These are phyloP conservation scores for Pangasius mekongensis DNA, from an alignment of 2,797 vertebrate genomes.

Conservation along the genomic window DNA sequence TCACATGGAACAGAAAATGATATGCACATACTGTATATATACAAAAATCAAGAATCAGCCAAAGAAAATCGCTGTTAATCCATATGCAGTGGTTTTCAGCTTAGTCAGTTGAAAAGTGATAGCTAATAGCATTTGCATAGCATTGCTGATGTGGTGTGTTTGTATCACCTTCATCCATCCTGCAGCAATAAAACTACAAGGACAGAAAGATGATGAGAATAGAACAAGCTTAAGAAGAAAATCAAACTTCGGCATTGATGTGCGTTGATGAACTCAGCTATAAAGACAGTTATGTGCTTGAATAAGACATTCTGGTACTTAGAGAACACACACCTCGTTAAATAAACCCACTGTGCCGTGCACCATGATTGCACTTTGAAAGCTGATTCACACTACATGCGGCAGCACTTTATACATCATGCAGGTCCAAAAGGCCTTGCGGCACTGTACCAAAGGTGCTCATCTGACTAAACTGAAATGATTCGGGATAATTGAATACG, in stretches of 20 bases:
- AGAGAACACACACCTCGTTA: background rate
- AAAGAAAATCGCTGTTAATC: background rate
- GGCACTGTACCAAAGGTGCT: background rate
- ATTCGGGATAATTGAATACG: background rate
- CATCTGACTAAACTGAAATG: background rate
- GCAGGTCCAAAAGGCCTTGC: background rate
- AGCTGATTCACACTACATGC: background rate
- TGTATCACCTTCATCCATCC: background rate
- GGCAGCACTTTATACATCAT: background rate
- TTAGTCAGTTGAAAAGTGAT: background rate
- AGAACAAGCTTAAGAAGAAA: background rate
- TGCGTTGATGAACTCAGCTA: background rate
- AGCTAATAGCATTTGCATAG: background rate
- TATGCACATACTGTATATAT: background rate
- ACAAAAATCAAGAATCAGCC: background rate
- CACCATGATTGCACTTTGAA: background rate
- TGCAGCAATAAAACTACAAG: background rate
- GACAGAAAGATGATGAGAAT: background rate
- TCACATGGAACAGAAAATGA: slow-evolving; percentile 33
- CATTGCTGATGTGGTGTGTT: background rate
- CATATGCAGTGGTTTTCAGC: background rate
- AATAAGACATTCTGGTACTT: background rate
- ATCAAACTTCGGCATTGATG: background rate
- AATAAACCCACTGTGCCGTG: background rate
- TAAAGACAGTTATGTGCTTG: background rate